phyloP scores from a whole-genome alignment of 2,888 invertebrate genomes.

The Clunio marinus region DNA sequence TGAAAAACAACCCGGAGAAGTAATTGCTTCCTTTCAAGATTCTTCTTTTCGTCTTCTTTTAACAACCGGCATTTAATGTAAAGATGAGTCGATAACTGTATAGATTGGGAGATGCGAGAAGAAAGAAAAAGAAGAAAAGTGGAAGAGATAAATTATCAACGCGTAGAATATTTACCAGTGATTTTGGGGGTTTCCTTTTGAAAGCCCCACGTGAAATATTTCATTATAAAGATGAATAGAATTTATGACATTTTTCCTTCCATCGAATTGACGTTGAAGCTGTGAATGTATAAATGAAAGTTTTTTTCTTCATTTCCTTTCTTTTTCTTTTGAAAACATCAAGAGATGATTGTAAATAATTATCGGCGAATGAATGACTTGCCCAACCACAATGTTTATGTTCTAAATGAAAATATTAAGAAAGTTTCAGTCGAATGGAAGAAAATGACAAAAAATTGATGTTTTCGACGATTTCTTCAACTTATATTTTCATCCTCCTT shows the following conservation, averaged over 20 bases:
- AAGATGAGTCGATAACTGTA: too few relatives aligned
- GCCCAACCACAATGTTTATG: not conserved
- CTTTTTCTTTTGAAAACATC: not conserved
- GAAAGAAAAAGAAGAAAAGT: not conserved
- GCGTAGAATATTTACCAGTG: not conserved
- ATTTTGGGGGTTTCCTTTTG: not conserved
- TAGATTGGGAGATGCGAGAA: not conserved
- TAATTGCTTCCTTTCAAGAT: not conserved
- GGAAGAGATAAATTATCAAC: not conserved
- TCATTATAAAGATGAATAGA: not conserved
- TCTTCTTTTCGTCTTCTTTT: too few relatives aligned
- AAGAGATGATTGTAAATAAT: slow-evolving; percentile 5
- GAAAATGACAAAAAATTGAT: slow-evolving; percentile 21
- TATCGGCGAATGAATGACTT: not conserved
- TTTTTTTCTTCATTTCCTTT: not conserved
- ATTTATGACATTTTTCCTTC: not conserved
- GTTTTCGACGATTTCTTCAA: slow-evolving; percentile 9
- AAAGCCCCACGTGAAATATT: not conserved
- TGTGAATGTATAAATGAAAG: not conserved
- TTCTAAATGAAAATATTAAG: not conserved
- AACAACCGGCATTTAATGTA: too few relatives aligned
- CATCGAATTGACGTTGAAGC: not conserved
- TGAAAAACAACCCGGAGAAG: slow-evolving; percentile 2
- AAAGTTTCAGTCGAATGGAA: not conserved
- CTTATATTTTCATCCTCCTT: not conserved